Conservation (phyloP, 2,797 vertebrate genomes). For the Bryconaethiops microstoma region DNA sequence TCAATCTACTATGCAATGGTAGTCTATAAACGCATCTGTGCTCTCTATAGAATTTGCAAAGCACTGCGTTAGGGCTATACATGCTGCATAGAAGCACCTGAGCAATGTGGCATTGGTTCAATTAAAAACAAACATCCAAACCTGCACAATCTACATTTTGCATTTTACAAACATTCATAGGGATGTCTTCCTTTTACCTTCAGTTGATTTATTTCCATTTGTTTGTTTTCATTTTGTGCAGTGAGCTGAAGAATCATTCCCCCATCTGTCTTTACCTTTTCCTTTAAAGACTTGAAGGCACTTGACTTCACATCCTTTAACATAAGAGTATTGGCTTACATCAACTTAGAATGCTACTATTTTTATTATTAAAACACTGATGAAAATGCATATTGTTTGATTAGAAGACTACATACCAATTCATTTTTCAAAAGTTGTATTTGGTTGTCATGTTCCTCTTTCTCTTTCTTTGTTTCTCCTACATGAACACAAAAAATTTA, state of each 20-base stretch:
- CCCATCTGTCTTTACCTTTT: conserved; percentile 58
- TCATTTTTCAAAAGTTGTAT: conserved; percentile 77
- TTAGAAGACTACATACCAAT: conserved; percentile 73
- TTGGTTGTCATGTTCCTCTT: conserved; percentile 77
- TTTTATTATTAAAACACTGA: neutral
- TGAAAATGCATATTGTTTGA: conserved; percentile 9
- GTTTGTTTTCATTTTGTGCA: conserved; percentile 68
- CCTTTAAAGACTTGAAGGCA: conserved; percentile 62
- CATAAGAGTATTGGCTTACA: neutral
- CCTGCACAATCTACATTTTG: neutral
- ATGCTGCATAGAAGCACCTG: neutral
- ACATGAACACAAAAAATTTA: conserved; percentile 33
- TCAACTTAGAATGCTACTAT: conserved; percentile 1
- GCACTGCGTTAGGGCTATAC: no score
- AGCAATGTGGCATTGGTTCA: neutral
- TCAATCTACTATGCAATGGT: no score
- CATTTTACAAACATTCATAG: neutral
- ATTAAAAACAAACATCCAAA: neutral
- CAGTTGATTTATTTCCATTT: conserved; percentile 60
- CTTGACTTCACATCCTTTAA: conserved; percentile 67
- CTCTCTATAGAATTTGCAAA: no score
- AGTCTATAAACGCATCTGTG: no score
- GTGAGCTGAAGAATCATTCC: conserved; percentile 63
- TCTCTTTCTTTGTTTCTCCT: conserved; percentile 79
- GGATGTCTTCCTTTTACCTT: conserved; percentile 64